These are phyloP conservation scores for Platygyra sinensis DNA, from an alignment of 64 coral and sea anemone genomes.

Conservation along the genomic window DNA sequence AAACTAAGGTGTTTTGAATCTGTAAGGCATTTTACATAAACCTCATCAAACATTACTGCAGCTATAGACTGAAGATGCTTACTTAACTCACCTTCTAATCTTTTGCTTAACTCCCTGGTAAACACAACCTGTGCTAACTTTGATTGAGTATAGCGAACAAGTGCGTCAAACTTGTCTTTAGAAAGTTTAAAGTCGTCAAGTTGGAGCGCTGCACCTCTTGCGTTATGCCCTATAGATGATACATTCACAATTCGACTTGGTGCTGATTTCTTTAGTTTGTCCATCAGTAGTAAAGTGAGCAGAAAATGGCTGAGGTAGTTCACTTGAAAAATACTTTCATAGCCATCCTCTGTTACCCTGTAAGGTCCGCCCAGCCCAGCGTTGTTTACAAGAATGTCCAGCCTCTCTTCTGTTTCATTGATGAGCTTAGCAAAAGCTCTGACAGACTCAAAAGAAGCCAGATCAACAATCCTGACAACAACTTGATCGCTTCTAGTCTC, in stretches of 20 bases:
- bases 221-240: slow-evolving; percentile 17
- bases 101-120: slow-evolving; percentile 32
- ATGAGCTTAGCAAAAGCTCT: too few species aligned
- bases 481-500: slow-evolving; percentile 7
- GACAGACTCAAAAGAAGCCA: slow-evolving; percentile 30
- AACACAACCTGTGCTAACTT: slow-evolving; percentile 51
- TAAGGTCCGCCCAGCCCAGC: slow-evolving; percentile 23
- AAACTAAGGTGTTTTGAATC: too few species aligned
- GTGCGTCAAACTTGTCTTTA: slow-evolving; percentile 10
- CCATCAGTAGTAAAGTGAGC: slow-evolving; percentile 62
- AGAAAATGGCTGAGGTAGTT: slow-evolving; percentile 81
- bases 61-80: too few species aligned
- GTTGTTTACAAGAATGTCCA: slow-evolving; percentile 58
- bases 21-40: too few species aligned
- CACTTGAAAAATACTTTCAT: slow-evolving; percentile 31
- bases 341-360: slow-evolving; percentile 11
- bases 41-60: too few species aligned
- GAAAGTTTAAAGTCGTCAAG: slow-evolving; percentile 60
- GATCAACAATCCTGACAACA: slow-evolving; percentile 21
- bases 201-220: not conserved
- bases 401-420: slow-evolving; percentile 15
- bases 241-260: slow-evolving; percentile 81
- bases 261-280: slow-evolving; percentile 64
- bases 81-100: slow-evolving; percentile 2
- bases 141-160: not conserved